Evolutionary conservation across 1,140 invertebrate species (phyloP), one percentile per base, ranked within the genome.

Genomic region (Drosophila littoralis): DNA sequence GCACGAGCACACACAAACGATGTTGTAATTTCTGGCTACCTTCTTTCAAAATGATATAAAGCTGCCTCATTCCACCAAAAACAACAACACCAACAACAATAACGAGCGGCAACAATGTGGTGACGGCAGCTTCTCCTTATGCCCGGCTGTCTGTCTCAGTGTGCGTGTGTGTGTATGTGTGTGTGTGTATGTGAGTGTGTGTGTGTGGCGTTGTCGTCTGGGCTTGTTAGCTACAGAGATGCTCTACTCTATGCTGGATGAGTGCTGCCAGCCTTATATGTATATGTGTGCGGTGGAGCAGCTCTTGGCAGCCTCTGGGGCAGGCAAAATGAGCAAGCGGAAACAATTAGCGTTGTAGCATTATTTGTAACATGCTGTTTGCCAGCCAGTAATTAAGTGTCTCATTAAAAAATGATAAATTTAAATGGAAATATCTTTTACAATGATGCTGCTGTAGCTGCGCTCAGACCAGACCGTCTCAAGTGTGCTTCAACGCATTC

Each of bases 361-460:
- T 81, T 85, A 85, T 85, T 85, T 81, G 81, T 75, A 81, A 85
- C 81, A 81, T 78, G 81, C 61, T 77, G 79, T 76, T 86, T 70
- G 74, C 69, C 60, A 58, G 64, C 77, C 69, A 72, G 80, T 89
- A 89, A 89, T 89, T 89, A 89, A 89, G 84, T 89, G 84, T 81
- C 84, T 89, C 84, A 89, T 89, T 89, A 89, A 89, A 89, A 89
- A 89, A 89, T 89, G 80, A 89, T 89, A 89, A 84, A 89, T 89
- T 89, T 89, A 89, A 89, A 88, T 88, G 84, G 80, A 70, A 89
- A 65, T 77, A 83, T 83, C 80, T 80, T 75, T 48, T 50, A 73
- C 74, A 70, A 68, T 70, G 78, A 46, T 46, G 40, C 28, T 15
- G 40, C 64, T 6, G 2, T 36, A 12, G 51, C 42, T 36, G 28